These are phyloP conservation scores for Parascotia fuliginaria DNA, from an alignment of 2,888 invertebrate species.

Conservation along the genomic window DNA sequence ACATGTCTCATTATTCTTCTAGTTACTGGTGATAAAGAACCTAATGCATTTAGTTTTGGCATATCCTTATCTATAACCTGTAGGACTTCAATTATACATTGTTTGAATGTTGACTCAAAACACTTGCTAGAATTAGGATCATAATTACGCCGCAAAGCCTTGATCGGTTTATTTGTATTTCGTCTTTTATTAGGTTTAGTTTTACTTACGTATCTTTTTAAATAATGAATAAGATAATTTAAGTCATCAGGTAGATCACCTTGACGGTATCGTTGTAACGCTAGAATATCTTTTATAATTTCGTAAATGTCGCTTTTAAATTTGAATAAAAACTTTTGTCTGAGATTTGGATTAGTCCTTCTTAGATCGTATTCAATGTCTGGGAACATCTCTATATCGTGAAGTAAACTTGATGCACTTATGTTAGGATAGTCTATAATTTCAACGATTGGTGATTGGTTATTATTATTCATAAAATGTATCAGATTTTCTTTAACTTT, in stretches of 20 bases:
- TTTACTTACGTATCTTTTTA: constrained; percentile 54
- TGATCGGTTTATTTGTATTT: neutral
- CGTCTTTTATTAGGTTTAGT: constrained; percentile 12
- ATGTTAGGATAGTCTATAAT: constrained; percentile 20
- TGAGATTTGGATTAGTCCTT: constrained; percentile 31
- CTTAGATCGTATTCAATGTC: constrained; percentile 34
- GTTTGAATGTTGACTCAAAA: constrained; percentile 22
- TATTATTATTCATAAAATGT: constrained; percentile 42
- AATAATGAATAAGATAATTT: constrained; percentile 50
- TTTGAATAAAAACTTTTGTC: constrained; percentile 54
- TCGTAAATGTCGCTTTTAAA: constrained; percentile 64
- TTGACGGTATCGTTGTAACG: constrained; percentile 50
- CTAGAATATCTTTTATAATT: constrained; percentile 57
- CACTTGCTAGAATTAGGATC: neutral
- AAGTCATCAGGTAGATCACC: constrained; percentile 51
- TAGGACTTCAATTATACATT: constrained; percentile 52
- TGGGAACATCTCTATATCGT: constrained; percentile 43
- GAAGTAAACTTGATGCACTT: constrained; percentile 24
- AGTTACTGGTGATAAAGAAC: constrained; percentile 44
- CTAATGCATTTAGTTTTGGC: constrained; percentile 45
- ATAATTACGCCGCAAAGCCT: neutral
- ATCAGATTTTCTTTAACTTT: constrained; percentile 55
- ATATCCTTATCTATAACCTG: constrained; percentile 51
- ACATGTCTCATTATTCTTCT: constrained; percentile 58
- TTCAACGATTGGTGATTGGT: constrained; percentile 7